Conservation (phyloP, 2,888 invertebrate genomes). For the Phorcus lineatus region DNA sequence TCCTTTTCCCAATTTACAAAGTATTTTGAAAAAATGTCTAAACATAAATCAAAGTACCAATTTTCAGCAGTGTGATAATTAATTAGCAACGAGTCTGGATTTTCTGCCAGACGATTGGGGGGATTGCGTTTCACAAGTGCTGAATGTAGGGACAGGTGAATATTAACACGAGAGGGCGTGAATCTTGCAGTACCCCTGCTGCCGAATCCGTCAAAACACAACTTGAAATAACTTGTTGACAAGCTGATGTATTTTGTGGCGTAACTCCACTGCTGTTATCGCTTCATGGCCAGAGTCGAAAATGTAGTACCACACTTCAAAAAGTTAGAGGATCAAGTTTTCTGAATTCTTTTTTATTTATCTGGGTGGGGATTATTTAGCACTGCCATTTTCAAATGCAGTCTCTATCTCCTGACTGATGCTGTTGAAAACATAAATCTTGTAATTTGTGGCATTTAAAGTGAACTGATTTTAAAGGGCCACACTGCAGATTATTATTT, state of each 20-base stretch:
- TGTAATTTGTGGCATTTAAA: not conserved
- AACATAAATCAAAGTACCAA: constrained; percentile 4
- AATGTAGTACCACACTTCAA: not conserved
- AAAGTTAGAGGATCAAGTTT: not conserved
- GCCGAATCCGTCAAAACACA: not conserved
- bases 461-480: too few relatives aligned
- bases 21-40: not conserved
- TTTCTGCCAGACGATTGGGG: not conserved
- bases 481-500: too few relatives aligned
- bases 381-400: not conserved
- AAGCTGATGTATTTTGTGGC: constrained; percentile 10
- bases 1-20: not conserved
- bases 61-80: constrained; percentile 4
- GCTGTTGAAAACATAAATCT: constrained; percentile 18
- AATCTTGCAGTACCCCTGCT: not conserved
- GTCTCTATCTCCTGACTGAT: not conserved
- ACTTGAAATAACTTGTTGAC: constrained; percentile 23
- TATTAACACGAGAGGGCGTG: constrained; percentile 8
- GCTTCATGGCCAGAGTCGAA: not conserved
- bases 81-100: constrained; percentile 7
- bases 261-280: not conserved
- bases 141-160: constrained; percentile 17
- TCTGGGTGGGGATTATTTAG: constrained; percentile 1
- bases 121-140: not conserved
- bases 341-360: constrained; percentile 19